Base-by-base conservation (phyloP, 1,140 invertebrate genomes). In the Lepidostoma basale region DNA sequence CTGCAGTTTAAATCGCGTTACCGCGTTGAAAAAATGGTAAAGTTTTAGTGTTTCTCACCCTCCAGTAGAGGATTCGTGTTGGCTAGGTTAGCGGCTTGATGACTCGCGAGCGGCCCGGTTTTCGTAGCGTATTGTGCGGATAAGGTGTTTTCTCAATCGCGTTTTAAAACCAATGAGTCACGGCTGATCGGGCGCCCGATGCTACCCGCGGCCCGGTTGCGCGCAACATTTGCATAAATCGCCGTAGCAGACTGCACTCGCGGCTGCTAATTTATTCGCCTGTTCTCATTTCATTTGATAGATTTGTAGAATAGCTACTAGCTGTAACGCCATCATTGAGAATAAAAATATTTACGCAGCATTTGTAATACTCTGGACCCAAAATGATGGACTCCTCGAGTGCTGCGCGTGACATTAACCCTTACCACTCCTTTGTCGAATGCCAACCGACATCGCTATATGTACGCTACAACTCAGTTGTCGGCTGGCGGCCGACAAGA, bases 201-300 rank as follows among this genome's bases (percentile, higher is more conserved):
- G 47, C 2, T 52, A 25, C 23, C 44, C 3, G 44, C 14, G 44
- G 44, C 44, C 3, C 20, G 20, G 23, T 23, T 18, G 44, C 44
- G 44, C 44, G 44, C 16, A 47, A 47, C 14, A 28, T 28, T 52
- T 28, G 47, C 25, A 28, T 54, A 28, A 54, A 54, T 28, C 49
- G 49, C 18, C 26, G 25, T 25, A 10, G 25, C 44, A 16, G 12
- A 26, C 12, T 28, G 47, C n/a, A 52, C 47, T 52, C 25, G 18
- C 47, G 12, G 25, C 22, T n/a, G 49, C n/a, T 54, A 30, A 54
- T 54, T n/a, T 54, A 54, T 54, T 54, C 26, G 49, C n/a, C 12
- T 54, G 49, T 54, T 28, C 26, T 16, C 49, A 54, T 26, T 52
- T 52, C 25, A 25, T 52, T 52, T n/a, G n/a, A n/a, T n/a, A 25